A percentile compares a stretch with the other conserved stretches of the same genome.
Conservation (phyloP, 2,797 vertebrate species). For the Morus bassanus region DNA sequence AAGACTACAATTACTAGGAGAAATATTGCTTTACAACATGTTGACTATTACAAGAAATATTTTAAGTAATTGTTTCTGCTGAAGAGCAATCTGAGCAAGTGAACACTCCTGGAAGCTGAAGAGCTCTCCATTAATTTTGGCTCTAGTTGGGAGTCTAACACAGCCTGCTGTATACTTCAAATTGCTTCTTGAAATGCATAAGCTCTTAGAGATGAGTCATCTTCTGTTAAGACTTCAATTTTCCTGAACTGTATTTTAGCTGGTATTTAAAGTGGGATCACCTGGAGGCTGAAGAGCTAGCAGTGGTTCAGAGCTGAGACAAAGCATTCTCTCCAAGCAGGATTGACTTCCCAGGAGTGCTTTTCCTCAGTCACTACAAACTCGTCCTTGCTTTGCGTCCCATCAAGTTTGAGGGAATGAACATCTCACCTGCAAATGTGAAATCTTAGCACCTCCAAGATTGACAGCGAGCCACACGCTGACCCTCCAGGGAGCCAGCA, state of each 20-base stretch:
- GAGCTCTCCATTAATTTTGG: conserved; percentile 56
- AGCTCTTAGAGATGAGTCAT: neutral
- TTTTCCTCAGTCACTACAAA: neutral
- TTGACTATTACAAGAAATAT: neutral
- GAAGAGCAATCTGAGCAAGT: conserved; percentile 13
- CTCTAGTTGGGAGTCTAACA: neutral
- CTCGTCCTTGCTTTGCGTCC: accelerated
- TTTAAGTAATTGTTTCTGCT: conserved; percentile 49
- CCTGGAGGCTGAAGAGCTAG: neutral
- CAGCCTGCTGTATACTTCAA: conserved; percentile 7
- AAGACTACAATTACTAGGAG: neutral
- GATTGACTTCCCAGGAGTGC: neutral
- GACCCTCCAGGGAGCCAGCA: accelerated
- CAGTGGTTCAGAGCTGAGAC: neutral
- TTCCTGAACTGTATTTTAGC: neutral
- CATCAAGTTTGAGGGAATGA: accelerated
- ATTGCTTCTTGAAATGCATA: neutral
- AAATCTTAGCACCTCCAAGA: neutral
- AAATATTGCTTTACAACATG: neutral
- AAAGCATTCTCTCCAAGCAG: neutral
- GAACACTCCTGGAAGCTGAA: conserved; percentile 22
- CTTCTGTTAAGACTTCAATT: neutral
- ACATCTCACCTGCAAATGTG: accelerated
- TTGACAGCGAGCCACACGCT: accelerated
- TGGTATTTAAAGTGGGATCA: neutral